Conservation (phyloP, 2,113 vertebrate genomes). For the Myotis lucifugus region DNA sequence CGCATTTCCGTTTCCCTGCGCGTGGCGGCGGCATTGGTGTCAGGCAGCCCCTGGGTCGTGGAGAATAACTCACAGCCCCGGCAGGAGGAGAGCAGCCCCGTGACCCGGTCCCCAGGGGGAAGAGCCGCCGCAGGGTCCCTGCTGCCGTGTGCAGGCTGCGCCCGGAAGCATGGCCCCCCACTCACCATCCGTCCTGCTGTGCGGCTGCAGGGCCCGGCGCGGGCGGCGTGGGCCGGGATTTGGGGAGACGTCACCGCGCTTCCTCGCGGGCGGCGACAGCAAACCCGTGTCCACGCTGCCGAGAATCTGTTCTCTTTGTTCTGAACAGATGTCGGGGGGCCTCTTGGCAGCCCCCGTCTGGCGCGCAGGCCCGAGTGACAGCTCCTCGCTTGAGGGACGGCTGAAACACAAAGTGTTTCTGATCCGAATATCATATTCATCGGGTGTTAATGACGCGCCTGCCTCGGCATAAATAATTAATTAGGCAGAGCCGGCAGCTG, state of each 20-base stretch:
- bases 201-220: neutral
- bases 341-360: slow-evolving; percentile 93
- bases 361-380: slow-evolving; percentile 92
- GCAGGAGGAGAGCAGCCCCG: neutral
- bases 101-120: slow-evolving; percentile 7
- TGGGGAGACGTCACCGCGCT: slow-evolving; percentile 35
- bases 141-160: slow-evolving; percentile 25
- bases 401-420: slow-evolving; percentile 96
- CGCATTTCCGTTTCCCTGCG: neutral
- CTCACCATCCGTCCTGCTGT: slow-evolving; percentile 40
- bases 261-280: slow-evolving; percentile 77
- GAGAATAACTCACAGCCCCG: neutral
- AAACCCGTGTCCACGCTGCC: slow-evolving; percentile 68
- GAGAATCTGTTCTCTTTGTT: slow-evolving; percentile 85
- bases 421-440: slow-evolving; percentile 99
- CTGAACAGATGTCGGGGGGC: slow-evolving; percentile 97
- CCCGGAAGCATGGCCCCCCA: too few species aligned
- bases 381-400: slow-evolving; percentile 95
- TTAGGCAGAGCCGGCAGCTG: slow-evolving; percentile 99
- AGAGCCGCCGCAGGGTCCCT: neutral
- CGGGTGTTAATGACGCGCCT: slow-evolving; percentile 99
- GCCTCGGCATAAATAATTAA: slow-evolving; percentile 99
- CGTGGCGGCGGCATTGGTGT: neutral
- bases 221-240: slow-evolving; percentile 66
- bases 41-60: neutral